Base-by-base conservation (phyloP, 1,140 invertebrate species). In the Bemisia tabaci region DNA sequence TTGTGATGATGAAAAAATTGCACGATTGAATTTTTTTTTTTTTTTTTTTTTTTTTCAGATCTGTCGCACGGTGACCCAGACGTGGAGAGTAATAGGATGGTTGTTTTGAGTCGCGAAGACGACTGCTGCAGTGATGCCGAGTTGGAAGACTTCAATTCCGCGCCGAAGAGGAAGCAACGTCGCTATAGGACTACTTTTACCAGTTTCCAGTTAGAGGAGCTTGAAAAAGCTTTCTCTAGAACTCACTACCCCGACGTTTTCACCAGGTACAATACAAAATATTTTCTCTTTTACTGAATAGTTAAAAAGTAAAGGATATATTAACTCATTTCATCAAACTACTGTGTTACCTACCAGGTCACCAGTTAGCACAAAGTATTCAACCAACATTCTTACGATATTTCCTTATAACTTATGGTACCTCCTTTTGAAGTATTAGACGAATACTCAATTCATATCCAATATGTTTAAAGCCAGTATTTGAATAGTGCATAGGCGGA, bases 181-280 rank as follows among this genome's bases (percentile, higher is more conserved):
- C 78, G 94, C 59, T 96, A 96, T 76, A 82, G 94, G 65, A 96
- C 94, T 1, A 96, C 94, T 48, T 96, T 96, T 78, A 96, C 93
- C 9, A 94, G 91, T 73, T 95, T 92, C 75, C 94, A 97, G 78
- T 80, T 98, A 65, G 95, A 97, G 75, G 95, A 98, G 78, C 80
- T 98, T 68, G 95, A 98, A 77, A 97, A 97, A 77, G 94, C 94
- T 0, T 98, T 98, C 78, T 90, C 93, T 0, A 86, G 94, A 72
- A 97, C 95, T 2, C 95, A 98, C 79, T 98, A 97, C 79, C 95
- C 95, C 22, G 95, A 98, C 79, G 95, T 98, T 0, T 98, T 97
- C 79, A 97, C 94, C 24, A 90, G 95, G 90, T 97, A 82, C 26
- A 60, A 26, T 24, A 26, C 33, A n/a, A n/a, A n/a, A n/a, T n/a